A percentile compares a stretch with the other conserved stretches of the same genome.
Conservation (phyloP, 2,113 vertebrate genomes). For the Scophthalmus maximus region DNA sequence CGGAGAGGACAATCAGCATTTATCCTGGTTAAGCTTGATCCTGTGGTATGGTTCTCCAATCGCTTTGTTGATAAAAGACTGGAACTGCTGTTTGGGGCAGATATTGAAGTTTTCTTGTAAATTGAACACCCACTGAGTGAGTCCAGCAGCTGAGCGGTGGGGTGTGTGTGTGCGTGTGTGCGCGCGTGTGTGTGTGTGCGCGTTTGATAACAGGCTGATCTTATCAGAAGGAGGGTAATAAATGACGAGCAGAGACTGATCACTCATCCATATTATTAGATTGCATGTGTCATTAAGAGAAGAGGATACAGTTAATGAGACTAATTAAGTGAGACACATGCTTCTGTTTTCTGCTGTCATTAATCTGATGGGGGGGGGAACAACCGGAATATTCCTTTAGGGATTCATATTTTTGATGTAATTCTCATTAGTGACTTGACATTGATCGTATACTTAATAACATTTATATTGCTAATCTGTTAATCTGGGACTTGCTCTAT, state of each 20-base stretch:
- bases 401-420: constrained; percentile 21
- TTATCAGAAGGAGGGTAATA: constrained; percentile 40
- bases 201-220: neutral
- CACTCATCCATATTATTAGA: constrained; percentile 57
- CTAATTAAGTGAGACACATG: constrained; percentile 56
- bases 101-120: constrained; percentile 12
- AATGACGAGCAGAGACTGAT: constrained; percentile 34
- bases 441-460: constrained; percentile 7
- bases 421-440: constrained; percentile 35
- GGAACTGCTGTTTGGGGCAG: neutral
- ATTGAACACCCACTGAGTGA: neutral
- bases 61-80: neutral
- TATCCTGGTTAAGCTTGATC: constrained; percentile 56
- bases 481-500: neutral
- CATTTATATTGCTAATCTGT: constrained; percentile 1
- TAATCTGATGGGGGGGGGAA: constrained; percentile 25
- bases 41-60: constrained; percentile 41
- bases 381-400: constrained; percentile 15
- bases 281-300: constrained; percentile 59
- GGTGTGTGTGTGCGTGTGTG: neutral
- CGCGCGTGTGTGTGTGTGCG: neutral
- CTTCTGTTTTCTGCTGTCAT: constrained; percentile 45
- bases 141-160: neutral
- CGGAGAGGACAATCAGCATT: constrained; percentile 68
- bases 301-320: constrained; percentile 59